phyloP scores from a whole-genome alignment of 1,140 invertebrate genomes.

The Meloidogyne hapla region DNA sequence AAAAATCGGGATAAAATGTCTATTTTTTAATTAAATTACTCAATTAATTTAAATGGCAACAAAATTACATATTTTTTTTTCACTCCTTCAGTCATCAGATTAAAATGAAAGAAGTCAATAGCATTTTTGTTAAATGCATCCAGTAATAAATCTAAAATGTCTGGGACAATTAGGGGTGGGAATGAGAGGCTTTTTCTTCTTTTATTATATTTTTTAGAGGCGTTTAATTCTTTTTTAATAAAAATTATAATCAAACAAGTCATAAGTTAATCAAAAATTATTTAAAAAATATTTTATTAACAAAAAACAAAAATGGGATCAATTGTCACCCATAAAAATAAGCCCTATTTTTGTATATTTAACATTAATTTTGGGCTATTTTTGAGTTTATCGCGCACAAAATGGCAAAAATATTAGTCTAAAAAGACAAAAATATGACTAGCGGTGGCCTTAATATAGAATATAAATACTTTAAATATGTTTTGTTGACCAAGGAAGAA shows the following conservation, averaged over 20 bases:
- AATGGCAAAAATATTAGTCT: not conserved
- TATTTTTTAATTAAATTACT: not conserved
- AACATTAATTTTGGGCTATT: not conserved
- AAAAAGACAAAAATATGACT: not conserved
- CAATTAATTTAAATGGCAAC: not conserved
- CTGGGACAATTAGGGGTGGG: not conserved
- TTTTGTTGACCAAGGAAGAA: not conserved
- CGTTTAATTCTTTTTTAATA: too few species aligned
- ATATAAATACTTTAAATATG: not conserved
- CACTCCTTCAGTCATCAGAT: not conserved
- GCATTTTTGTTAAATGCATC: not conserved
- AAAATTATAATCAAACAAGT: too few species aligned
- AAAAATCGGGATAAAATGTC: too few species aligned
- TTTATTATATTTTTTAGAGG: not conserved
- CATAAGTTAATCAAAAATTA: too few species aligned
- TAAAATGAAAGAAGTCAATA: not conserved
- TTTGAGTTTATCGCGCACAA: not conserved
- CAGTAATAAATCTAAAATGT: constrained; percentile 3
- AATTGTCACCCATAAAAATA: too few species aligned
- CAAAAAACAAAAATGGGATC: too few species aligned
- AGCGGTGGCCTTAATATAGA: not conserved
- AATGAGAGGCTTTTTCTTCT: not conserved
- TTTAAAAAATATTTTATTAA: too few species aligned
- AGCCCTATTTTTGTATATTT: not conserved
- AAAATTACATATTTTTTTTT: not conserved